Base-by-base conservation (phyloP, 30 jellyfish, hydroid and myxozoan species). In the Hydractinia echinata region DNA sequence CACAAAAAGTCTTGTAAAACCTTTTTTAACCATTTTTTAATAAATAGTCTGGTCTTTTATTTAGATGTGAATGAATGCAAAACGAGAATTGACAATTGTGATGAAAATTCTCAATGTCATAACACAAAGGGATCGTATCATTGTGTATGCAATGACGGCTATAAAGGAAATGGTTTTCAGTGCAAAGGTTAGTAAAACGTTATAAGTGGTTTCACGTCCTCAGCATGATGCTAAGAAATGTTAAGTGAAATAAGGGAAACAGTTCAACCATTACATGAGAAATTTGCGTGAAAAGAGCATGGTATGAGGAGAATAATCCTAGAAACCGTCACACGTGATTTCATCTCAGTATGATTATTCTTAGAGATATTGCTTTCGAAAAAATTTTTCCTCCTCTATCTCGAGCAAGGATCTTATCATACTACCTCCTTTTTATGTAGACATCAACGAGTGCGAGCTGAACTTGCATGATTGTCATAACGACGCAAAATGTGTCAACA, bases 131-230 rank as follows among this genome's bases (percentile, higher is more conserved):
- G 97, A 16, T 74, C 91, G 15, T 91, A 69, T 72, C 16, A 53
- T 49, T 91, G 97, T 61, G 19, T 50, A 5, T 91, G 97, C 76
- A 60, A 58, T 16, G 82, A 72, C 7, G 97, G 95, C 5, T 86
- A 67, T 61, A 50, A 82, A 5, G 97, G 97, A 51, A 51, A 71
- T 66, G 97, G 96, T 56, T 54, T 54, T 50, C 48, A 49, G 4
- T 91, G 97, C 67, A 5, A 44, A 78, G 94, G 90, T 84, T 8
- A 5, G 78, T n/a, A 78, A 50, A 82, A 76, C 44, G 44, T 30
- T 30, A 30, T 0, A 2, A 30, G 44, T 30, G 44, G 44, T 30
- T 30, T 30, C 44, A 30, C 44, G 44, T 30, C 2, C 44, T 30
- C 44, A 30, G 44, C 44, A 30, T 30, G 44, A 30, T 30, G 2